Percentiles rank a stretch among this genome's conserved stretches.
Evolutionary conservation across 2,888 invertebrate species (phyloP).

Genomic region (Sminthurides aquaticus): DNA sequence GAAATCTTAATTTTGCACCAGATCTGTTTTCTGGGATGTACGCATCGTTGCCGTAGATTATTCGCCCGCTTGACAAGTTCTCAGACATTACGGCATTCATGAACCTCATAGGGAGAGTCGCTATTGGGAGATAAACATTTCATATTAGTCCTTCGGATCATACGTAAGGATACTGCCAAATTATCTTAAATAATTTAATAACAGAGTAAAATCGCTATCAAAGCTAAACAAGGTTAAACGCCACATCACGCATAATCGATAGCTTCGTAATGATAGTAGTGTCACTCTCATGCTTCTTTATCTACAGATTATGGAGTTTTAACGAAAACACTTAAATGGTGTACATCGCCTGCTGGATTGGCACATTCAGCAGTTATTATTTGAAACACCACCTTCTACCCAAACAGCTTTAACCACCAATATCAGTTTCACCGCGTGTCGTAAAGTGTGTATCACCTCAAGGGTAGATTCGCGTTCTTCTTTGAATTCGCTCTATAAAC

Average conservation of each 20-base stretch:
- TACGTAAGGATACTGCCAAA: background rate
- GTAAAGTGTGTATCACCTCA: too few species aligned
- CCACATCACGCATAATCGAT: background rate
- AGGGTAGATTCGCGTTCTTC: too few species aligned
- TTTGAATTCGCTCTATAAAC: too few species aligned
- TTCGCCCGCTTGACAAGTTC: conserved; percentile 46
- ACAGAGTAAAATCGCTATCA: background rate
- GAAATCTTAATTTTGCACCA: conserved; percentile 41
- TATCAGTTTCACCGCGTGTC: too few species aligned
- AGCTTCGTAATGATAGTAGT: too few species aligned
- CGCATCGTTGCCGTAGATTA: conserved; percentile 49
- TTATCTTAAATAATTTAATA: background rate
- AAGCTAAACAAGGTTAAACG: background rate
- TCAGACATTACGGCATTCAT: conserved; percentile 52
- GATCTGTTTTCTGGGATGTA: conserved; percentile 46
- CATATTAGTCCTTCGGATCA: background rate
- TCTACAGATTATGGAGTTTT: too few species aligned
- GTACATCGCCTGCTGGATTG: too few species aligned
- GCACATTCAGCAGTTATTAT: too few species aligned
- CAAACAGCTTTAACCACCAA: too few species aligned
- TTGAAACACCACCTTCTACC: too few species aligned
- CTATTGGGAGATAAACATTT: conserved; percentile 44
- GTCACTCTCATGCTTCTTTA: background rate
- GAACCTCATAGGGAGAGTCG: conserved; percentile 53
- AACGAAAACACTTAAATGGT: too few species aligned